Conservation (phyloP, 2,113 vertebrate genomes). For the Heterocephalus glaber region DNA sequence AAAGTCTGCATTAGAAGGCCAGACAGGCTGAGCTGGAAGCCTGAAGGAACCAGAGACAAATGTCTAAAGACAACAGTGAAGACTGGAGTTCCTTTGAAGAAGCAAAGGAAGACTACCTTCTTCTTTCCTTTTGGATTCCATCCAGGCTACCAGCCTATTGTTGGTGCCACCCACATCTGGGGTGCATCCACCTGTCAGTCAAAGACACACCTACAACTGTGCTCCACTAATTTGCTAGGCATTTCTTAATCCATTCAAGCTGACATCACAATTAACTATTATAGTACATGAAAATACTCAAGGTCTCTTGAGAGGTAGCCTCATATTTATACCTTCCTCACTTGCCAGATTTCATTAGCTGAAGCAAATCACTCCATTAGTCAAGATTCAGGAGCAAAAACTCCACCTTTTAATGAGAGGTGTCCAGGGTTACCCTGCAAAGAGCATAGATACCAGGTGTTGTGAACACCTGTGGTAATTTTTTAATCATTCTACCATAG, state of each 20-base stretch:
- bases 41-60: neutral
- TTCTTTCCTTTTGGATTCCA: neutral
- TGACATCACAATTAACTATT: neutral
- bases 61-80: neutral
- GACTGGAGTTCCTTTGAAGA: neutral
- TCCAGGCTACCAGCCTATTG: neutral
- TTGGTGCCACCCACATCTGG: neutral
- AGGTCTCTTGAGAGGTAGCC: neutral
- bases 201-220: neutral
- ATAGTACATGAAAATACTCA: neutral
- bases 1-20: neutral
- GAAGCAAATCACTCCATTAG: neutral
- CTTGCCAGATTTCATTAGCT: neutral
- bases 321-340: neutral
- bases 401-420: neutral
- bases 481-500: neutral
- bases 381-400: neutral
- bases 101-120: neutral
- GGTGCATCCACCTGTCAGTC: neutral
- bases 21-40: neutral
- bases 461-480: neutral
- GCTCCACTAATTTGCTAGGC: neutral
- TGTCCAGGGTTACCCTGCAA: neutral
- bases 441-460: neutral
- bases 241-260: neutral